Evolutionary conservation across 2,888 invertebrate genomes (phyloP).

Genomic region (Abrostola triplasia): DNA sequence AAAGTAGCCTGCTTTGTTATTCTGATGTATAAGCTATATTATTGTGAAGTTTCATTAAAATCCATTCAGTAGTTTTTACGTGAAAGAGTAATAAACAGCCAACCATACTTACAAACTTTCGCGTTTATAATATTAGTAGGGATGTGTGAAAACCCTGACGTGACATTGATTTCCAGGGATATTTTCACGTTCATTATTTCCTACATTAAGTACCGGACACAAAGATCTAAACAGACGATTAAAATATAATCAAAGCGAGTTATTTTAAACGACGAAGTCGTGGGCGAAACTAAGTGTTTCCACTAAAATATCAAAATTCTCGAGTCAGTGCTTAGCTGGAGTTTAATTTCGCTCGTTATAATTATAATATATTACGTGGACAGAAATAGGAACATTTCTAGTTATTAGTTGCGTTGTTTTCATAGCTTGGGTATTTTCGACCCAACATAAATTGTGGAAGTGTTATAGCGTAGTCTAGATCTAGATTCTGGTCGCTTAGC

Average conservation of each 20-base stretch:
- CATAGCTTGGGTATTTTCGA: constrained; percentile 41
- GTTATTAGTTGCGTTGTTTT: constrained; percentile 37
- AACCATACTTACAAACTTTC: no score
- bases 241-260: constrained; percentile 3
- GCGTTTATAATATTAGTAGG: no score
- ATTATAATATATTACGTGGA: constrained; percentile 36
- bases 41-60: no score
- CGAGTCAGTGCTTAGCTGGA: constrained; percentile 19
- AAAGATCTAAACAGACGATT: constrained; percentile 1
- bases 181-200: neutral
- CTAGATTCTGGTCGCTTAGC: constrained; percentile 16
- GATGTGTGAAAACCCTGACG: neutral
- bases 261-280: constrained; percentile 12
- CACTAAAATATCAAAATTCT: constrained; percentile 35
- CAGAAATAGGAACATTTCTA: constrained; percentile 31
- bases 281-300: constrained; percentile 11
- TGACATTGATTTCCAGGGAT: neutral
- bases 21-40: no score
- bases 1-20: no score
- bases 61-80: no score
- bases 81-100: no score
- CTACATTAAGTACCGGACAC: neutral
- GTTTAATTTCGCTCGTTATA: constrained; percentile 39
- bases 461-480: constrained; percentile 2
- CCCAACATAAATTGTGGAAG: constrained; percentile 34